Evolutionary conservation across 30 jellyfish, hydroid and myxozoan species (phyloP), one percentile per base, ranked within the genome.

Genomic region (Aurelia coerulea): DNA sequence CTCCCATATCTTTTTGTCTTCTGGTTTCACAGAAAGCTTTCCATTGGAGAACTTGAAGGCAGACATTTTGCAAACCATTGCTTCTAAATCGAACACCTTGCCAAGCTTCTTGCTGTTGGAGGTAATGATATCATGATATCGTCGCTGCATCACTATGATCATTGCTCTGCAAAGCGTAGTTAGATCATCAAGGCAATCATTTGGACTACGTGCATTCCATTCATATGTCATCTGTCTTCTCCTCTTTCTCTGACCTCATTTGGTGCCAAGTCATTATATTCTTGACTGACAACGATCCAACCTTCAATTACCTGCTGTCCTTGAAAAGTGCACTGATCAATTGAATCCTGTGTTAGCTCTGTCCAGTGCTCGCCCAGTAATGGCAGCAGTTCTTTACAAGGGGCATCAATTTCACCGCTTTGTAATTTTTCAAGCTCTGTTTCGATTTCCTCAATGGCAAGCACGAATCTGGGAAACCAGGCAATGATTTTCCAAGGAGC

Each of bases 401-500:
- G 62, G 9, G n/a, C 19, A 18, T 32, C 81, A 14, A 58, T 65
- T 77, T 59, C 59, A 5, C n/a, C 13, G 16, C 29, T 23, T 23
- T 23, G 29, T 23, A 23, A 23, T 23, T 23, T 14, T 59, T 54
- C 56, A 6, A 52, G 63, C 29, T 59, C 14, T 33, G 81, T 52
- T 29, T 23, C 29, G 29, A 23, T 23, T 23, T 23, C 29, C 29
- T 23, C 29, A 23, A 23, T 23, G 29, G 29, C 12, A 53, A 0
- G 37, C 14, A 7, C 69, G 37, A 5, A 32, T n/a, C 83, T 33
- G 5, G 81, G 83, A 64, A 29, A 63, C 82, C 90, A 79, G 5
- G 84, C 32, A 4, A 79, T 82, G 18, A 79, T 79, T 37, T 79
- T 79, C 90, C 90, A 79, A 4, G 90, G 81, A 10, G 69, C 15